phyloP scores from a whole-genome alignment of 2,113 vertebrate species.

The Ageneiosus marmoratus region DNA sequence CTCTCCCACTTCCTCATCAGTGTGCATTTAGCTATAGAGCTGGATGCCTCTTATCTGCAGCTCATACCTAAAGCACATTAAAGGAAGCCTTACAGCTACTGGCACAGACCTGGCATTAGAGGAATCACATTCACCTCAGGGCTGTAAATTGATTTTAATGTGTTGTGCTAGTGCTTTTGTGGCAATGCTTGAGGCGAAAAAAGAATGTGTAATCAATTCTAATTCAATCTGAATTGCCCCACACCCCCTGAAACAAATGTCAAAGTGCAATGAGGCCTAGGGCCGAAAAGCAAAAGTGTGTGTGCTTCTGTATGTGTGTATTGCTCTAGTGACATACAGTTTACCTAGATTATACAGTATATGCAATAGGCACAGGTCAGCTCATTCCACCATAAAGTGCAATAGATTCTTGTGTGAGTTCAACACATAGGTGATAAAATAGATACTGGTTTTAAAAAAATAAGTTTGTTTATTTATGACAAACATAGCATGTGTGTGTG shows the following conservation, averaged over 20 bases:
- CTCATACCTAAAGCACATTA: conserved; percentile 37
- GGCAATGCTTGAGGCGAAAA: conserved; percentile 31
- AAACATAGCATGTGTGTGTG: not conserved
- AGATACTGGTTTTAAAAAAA: not conserved
- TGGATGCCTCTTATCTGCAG: conserved; percentile 40
- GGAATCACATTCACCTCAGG: conserved; percentile 33
- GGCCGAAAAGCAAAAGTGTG: conserved; percentile 24
- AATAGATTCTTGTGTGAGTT: not conserved
- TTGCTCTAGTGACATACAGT: conserved; percentile 33
- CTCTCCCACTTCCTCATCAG: conserved; percentile 25
- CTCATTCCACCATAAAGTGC: not conserved
- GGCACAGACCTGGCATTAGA: conserved; percentile 41
- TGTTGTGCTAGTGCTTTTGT: conserved; percentile 42
- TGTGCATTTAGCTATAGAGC: conserved; percentile 32
- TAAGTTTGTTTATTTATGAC: not conserved
- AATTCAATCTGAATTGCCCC: conserved; percentile 51
- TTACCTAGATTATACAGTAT: conserved; percentile 28
- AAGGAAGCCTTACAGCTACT: conserved; percentile 31
- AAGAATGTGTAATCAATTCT: conserved; percentile 54
- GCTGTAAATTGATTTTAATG: conserved; percentile 49
- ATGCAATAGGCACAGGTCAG: conserved; percentile 15
- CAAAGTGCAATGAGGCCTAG: conserved; percentile 21
- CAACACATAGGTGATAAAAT: conserved; percentile 2
- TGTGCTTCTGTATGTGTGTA: not conserved
- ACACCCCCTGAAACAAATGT: conserved; percentile 17